Conservation (phyloP, 64 coral and sea anemone species). For the Trachythela sp. region DNA sequence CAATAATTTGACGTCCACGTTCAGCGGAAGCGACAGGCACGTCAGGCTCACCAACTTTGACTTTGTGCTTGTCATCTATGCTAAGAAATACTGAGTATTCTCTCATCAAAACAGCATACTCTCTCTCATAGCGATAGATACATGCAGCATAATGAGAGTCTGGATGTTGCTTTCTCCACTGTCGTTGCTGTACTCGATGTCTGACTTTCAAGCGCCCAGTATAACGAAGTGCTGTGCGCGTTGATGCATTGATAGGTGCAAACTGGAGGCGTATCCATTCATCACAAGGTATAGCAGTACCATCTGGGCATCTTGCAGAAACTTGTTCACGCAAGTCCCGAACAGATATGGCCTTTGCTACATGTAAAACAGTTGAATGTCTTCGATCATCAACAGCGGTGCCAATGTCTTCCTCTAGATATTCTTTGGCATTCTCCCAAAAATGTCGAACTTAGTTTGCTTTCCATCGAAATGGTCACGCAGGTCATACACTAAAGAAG, state of each 20-base stretch:
- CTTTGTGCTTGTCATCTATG: conserved; percentile 10
- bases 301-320: conserved; percentile 14
- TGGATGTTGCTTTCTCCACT: not conserved
- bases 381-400: not conserved
- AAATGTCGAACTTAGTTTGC: not conserved
- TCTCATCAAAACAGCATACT: conserved; percentile 12
- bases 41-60: conserved; percentile 17
- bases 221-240: not conserved
- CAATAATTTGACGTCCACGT: not conserved
- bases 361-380: conserved; percentile 16
- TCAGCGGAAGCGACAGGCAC: not conserved
- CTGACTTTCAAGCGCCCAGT: conserved; percentile 23
- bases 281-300: conserved; percentile 2
- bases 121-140: conserved; percentile 20
- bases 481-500: conserved; percentile 17
- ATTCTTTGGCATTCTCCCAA: not conserved
- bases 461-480: not conserved
- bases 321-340: conserved; percentile 8
- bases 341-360: conserved; percentile 19
- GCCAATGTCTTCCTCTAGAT: not conserved
- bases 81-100: not conserved
- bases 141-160: conserved; percentile 26
- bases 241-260: not conserved
- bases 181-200: not conserved
- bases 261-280: conserved; percentile 25